These are phyloP conservation scores for Itoplectis maculator DNA, from an alignment of 2,888 invertebrate genomes.

Conservation along the genomic window DNA sequence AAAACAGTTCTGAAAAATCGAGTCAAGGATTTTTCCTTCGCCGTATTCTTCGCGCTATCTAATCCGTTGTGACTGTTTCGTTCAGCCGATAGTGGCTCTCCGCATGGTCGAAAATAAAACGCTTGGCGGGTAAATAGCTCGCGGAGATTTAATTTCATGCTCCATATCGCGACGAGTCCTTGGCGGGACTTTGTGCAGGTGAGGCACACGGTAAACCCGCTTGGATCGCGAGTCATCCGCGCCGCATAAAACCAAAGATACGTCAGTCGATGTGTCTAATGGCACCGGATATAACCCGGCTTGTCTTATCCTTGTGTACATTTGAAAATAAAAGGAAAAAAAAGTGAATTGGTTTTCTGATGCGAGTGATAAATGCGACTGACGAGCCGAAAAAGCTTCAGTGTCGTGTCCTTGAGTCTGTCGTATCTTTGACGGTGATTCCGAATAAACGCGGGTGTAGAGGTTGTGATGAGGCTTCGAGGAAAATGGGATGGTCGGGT, in stretches of 20 bases:
- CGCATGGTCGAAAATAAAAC: slow-evolving; percentile 14
- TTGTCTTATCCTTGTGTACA: slow-evolving; percentile 71
- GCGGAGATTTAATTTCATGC: slow-evolving; percentile 50
- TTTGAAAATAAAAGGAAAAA: slow-evolving; percentile 63
- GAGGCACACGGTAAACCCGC: background rate
- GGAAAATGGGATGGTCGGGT: background rate
- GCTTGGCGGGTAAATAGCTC: slow-evolving; percentile 2
- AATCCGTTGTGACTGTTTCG: slow-evolving; percentile 12
- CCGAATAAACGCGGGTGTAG: background rate
- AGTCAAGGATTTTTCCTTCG: slow-evolving; percentile 12
- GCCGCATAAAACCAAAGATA: slow-evolving; percentile 21
- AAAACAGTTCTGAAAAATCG: slow-evolving; percentile 8
- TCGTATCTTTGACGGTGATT: too few relatives aligned
- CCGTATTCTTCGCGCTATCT: slow-evolving; percentile 29
- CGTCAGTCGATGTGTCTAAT: background rate
- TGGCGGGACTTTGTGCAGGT: slow-evolving; percentile 8
- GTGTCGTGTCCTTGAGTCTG: background rate
- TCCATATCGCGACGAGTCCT: slow-evolving; percentile 39
- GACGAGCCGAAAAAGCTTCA: too few relatives aligned
- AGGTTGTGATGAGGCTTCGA: background rate
- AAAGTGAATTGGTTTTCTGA: background rate
- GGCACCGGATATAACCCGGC: slow-evolving; percentile 43
- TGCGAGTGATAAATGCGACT: background rate
- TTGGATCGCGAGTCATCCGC: slow-evolving; percentile 6
- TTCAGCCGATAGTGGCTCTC: slow-evolving; percentile 9